A percentile compares a stretch with the other conserved stretches of the same genome.
These are phyloP conservation scores for Phaenicophaeus curvirostris DNA, from an alignment of 2,797 vertebrate genomes.

Conservation along the genomic window DNA sequence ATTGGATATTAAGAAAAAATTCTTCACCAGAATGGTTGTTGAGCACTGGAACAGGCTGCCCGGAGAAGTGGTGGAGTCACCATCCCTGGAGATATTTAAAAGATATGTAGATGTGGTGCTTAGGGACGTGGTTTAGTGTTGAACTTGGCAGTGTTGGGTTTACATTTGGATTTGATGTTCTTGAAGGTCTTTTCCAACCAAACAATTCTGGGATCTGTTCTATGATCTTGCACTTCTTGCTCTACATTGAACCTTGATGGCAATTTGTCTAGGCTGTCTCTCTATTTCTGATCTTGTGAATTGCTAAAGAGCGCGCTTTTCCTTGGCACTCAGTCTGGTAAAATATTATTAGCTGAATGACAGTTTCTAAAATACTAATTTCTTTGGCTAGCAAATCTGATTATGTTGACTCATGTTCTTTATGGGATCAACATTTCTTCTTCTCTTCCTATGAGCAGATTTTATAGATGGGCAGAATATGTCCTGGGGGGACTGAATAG, in stretches of 20 bases:
- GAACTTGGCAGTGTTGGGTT: no score
- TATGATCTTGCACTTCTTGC: neutral
- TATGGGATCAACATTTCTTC: neutral
- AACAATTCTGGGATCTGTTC: no score
- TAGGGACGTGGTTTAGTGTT: no score
- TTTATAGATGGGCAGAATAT: neutral
- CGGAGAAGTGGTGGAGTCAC: no score
- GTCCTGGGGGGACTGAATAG: neutral
- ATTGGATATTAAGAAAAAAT: no score
- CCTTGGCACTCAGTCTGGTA: neutral
- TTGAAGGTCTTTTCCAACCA: no score
- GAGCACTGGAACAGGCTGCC: no score
- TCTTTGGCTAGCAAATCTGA: neutral
- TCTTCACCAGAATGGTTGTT: no score
- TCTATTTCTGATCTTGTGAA: neutral
- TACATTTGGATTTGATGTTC: no score
- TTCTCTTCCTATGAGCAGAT: neutral
- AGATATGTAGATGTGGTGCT: no score
- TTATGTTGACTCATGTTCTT: neutral
- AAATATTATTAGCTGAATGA: neutral
- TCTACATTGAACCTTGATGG: neutral
- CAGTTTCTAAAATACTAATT: neutral
- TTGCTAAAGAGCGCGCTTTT: neutral
- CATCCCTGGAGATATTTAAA: no score
- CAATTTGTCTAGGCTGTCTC: neutral